A percentile compares a stretch with the other conserved stretches of the same genome.
Conservation (phyloP, 2,797 vertebrate genomes). For the Chromobotia macracanthus region DNA sequence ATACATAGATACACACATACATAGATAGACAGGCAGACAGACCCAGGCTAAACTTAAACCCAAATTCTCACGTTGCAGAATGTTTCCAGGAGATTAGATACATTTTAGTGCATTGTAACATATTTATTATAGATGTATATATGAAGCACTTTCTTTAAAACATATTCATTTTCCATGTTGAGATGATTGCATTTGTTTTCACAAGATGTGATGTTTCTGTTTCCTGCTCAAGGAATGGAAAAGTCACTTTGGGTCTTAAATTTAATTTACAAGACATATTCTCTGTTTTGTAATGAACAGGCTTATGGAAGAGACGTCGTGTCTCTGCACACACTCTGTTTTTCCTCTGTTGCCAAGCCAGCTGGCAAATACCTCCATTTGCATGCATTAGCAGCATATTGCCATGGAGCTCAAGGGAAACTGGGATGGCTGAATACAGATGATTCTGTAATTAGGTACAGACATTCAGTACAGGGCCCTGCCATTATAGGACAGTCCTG, state of each 20-base stretch:
- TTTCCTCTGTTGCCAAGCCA: constrained; percentile 61
- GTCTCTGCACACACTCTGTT: constrained; percentile 28
- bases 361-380: constrained; percentile 65
- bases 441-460: constrained; percentile 61
- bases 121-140: too few species aligned
- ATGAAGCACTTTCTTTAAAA: too few species aligned
- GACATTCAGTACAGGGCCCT: constrained; percentile 22
- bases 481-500: constrained; percentile 7
- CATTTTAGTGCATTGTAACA: too few species aligned
- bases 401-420: constrained; percentile 58
- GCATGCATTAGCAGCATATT: constrained; percentile 68
- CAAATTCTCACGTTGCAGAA: too few species aligned
- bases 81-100: too few species aligned
- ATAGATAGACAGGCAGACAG: too few species aligned
- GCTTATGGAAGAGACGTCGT: constrained; percentile 1
- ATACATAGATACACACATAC: too few species aligned
- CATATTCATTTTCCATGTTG: too few species aligned
- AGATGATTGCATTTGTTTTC: too few species aligned
- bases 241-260: neutral
- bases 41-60: too few species aligned
- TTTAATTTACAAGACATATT: neutral
- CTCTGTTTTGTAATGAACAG: neutral
- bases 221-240: neutral
- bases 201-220: neutral
- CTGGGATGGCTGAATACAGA: constrained; percentile 55